Evolutionary conservation across 2,797 vertebrate species (phyloP).

Genomic region (Melanotaenia maccullochi): DNA sequence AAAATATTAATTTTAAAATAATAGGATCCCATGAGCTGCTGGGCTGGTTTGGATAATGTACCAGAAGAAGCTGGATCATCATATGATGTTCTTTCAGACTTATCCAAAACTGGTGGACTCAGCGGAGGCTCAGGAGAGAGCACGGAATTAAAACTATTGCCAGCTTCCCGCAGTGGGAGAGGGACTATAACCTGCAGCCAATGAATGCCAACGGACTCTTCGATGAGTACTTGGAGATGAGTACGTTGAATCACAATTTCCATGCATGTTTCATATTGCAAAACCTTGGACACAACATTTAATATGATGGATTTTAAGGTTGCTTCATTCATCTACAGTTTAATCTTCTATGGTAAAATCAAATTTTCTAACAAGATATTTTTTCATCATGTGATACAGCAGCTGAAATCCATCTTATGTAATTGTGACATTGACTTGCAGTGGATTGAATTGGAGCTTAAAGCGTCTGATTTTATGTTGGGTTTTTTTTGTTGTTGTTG

Average conservation of each 20-base stretch:
- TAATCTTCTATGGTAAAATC: slow-evolving; percentile 34
- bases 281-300: not conserved
- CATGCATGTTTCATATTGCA: not conserved
- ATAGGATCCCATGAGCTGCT: not conserved
- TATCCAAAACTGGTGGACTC: slow-evolving; percentile 95
- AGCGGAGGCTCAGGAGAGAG: slow-evolving; percentile 87
- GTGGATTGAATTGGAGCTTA: slow-evolving; percentile 27
- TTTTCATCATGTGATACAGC: slow-evolving; percentile 22
- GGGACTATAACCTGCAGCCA: slow-evolving; percentile 92
- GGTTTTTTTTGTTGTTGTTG: not conserved
- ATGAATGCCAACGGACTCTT: slow-evolving; percentile 95
- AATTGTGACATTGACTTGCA: slow-evolving; percentile 31
- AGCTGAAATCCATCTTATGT: slow-evolving; percentile 31
- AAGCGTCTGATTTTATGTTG: not conserved
- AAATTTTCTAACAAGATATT: slow-evolving; percentile 9
- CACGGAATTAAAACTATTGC: slow-evolving; percentile 85
- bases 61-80: not conserved
- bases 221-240: slow-evolving; percentile 96
- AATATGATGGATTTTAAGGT: slow-evolving; percentile 17
- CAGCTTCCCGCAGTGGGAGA: slow-evolving; percentile 92
- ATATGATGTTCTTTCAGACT: slow-evolving; percentile 74
- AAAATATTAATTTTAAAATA: not conserved
- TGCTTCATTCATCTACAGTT: slow-evolving; percentile 1
- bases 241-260: slow-evolving; percentile 74
- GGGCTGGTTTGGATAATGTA: not conserved